These are phyloP conservation scores for Tetrapedia diversipes DNA, from an alignment of 2,888 invertebrate genomes.

Conservation along the genomic window DNA sequence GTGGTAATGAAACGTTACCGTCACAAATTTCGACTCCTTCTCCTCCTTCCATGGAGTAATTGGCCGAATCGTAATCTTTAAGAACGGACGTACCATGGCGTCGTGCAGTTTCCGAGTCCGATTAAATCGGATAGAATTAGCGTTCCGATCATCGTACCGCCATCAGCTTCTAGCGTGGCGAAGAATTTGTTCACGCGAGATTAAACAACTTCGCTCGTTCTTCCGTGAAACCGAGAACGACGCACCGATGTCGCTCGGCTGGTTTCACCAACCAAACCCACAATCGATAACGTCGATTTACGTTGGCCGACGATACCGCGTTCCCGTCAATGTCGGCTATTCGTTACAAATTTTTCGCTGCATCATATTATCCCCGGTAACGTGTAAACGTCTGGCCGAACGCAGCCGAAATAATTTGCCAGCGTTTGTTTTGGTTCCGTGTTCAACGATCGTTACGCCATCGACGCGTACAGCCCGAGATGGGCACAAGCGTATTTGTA, in stretches of 20 bases:
- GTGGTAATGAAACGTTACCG: conserved; percentile 24
- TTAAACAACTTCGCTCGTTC: background rate
- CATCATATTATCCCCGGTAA: conserved; percentile 36
- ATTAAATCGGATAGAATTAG: too few relatives aligned
- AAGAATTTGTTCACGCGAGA: background rate
- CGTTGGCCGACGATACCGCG: background rate
- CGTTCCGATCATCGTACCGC: too few relatives aligned
- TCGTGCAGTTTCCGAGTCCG: too few relatives aligned
- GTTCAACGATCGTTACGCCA: conserved; percentile 56
- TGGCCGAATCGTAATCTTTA: conserved; percentile 1
- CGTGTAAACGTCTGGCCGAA: conserved; percentile 36
- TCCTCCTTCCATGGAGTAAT: background rate
- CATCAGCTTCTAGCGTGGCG: background rate
- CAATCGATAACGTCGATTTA: conserved; percentile 8
- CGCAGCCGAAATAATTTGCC: conserved; percentile 45
- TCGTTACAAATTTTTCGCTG: conserved; percentile 24
- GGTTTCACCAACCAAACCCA: background rate
- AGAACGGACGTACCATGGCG: too few relatives aligned
- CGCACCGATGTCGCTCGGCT: too few relatives aligned
- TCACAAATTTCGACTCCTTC: conserved; percentile 6
- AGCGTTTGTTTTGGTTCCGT: conserved; percentile 43
- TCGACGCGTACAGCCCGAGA: conserved; percentile 50
- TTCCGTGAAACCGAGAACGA: background rate
- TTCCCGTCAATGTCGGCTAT: conserved; percentile 4
- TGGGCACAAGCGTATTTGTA: conserved; percentile 53